These are phyloP conservation scores for Neodon shergylaensis DNA, from an alignment of 2,113 vertebrate genomes.

Conservation along the genomic window DNA sequence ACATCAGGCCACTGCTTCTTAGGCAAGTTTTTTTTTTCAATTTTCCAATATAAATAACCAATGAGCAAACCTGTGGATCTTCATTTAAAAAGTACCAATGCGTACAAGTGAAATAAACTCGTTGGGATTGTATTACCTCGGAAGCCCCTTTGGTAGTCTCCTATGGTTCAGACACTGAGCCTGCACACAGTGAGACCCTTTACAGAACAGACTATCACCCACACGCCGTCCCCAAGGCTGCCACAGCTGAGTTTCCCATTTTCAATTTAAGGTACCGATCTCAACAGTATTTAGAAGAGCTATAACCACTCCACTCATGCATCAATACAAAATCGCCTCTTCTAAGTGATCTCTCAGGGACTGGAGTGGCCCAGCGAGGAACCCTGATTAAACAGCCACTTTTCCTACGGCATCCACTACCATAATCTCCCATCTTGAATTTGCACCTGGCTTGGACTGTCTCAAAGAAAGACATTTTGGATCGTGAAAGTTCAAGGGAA, in stretches of 20 bases:
- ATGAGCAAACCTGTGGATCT: neutral
- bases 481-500: constrained; percentile 50
- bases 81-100: neutral
- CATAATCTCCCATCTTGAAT: neutral
- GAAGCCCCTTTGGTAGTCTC: neutral
- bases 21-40: neutral
- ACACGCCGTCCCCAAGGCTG: neutral
- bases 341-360: constrained; percentile 1
- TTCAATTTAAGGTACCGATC: constrained; percentile 10
- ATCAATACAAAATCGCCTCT: constrained; percentile 12
- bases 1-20: neutral
- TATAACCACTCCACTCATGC: neutral
- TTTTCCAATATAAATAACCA: neutral
- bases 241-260: constrained; percentile 6
- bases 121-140: neutral
- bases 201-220: neutral
- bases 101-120: neutral
- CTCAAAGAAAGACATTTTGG: neutral
- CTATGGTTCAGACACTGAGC: neutral
- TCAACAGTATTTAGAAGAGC: neutral
- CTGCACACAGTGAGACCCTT: neutral
- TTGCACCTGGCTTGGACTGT: neutral
- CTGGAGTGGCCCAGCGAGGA: neutral
- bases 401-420: neutral
- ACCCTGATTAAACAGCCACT: neutral